Conservation (phyloP, 2,113 vertebrate species). For the Peromyscus californicus region DNA sequence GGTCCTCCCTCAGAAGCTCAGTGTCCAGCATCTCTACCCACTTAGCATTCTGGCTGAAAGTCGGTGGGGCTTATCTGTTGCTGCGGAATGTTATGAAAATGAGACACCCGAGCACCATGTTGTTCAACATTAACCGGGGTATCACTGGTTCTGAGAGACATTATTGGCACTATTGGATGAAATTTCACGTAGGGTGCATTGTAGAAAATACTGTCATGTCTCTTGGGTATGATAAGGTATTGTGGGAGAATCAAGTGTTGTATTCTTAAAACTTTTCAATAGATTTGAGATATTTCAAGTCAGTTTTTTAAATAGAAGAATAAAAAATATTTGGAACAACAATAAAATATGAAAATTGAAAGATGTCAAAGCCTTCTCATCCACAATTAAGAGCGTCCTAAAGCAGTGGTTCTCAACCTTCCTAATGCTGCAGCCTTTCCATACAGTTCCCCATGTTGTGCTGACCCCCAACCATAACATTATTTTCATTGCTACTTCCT, state of each 20-base stretch:
- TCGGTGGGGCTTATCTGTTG: neutral
- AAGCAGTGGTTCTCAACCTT: neutral
- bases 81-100: neutral
- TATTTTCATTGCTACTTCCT: neutral
- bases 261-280: constrained; percentile 4
- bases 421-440: neutral
- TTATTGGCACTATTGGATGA: neutral
- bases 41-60: neutral
- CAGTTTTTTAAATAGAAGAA: neutral
- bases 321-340: neutral
- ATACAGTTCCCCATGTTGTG: no score
- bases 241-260: neutral
- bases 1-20: neutral
- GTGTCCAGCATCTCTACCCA: neutral
- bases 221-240: neutral
- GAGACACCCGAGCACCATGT: neutral
- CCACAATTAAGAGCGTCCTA: neutral
- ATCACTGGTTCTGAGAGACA: neutral
- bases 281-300: constrained; percentile 10
- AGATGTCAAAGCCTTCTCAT: neutral
- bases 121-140: neutral
- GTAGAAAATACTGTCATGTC: neutral
- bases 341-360: neutral
- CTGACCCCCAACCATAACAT: neutral
- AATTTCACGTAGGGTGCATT: neutral